These are phyloP conservation scores for Formica exsecta DNA, from an alignment of 1,140 invertebrate genomes.

Conservation along the genomic window DNA sequence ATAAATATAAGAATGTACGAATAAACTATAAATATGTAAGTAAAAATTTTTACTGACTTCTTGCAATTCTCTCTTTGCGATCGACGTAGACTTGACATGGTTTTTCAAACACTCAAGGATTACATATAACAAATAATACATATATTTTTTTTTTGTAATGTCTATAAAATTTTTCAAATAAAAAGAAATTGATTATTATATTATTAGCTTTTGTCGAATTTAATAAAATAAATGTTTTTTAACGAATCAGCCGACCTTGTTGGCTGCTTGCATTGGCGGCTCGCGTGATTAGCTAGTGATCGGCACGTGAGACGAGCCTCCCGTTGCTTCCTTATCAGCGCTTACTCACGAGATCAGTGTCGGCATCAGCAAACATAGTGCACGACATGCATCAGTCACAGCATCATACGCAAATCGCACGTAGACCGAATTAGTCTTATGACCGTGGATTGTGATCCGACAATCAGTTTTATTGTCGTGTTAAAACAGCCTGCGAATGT, in stretches of 20 bases:
- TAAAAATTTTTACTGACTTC: neutral
- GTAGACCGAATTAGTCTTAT: constrained; percentile 37
- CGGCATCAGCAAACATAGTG: neutral
- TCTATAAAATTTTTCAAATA: neutral
- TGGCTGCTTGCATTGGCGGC: constrained; percentile 38
- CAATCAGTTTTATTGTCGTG: constrained; percentile 29
- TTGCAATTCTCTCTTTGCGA: neutral
- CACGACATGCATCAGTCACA: too few relatives aligned
- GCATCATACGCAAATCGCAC: neutral
- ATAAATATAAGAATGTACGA: neutral
- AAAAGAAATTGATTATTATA: neutral
- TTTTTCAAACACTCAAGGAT: neutral
- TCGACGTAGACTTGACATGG: neutral
- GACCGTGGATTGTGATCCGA: neutral
- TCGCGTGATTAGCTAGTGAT: constrained; percentile 76
- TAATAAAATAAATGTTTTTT: neutral
- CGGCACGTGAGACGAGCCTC: constrained; percentile 76
- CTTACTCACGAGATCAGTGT: constrained; percentile 30
- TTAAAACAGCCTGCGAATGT: neutral
- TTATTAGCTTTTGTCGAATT: neutral
- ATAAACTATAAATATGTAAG: neutral
- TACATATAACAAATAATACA: neutral
- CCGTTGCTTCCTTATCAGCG: constrained; percentile 56
- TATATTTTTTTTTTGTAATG: neutral
- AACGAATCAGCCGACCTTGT: constrained; percentile 8